Percentiles rank a stretch among this genome's conserved stretches.
phyloP scores from a whole-genome alignment of 2,888 invertebrate genomes.

The Podotricha telesiphe region DNA sequence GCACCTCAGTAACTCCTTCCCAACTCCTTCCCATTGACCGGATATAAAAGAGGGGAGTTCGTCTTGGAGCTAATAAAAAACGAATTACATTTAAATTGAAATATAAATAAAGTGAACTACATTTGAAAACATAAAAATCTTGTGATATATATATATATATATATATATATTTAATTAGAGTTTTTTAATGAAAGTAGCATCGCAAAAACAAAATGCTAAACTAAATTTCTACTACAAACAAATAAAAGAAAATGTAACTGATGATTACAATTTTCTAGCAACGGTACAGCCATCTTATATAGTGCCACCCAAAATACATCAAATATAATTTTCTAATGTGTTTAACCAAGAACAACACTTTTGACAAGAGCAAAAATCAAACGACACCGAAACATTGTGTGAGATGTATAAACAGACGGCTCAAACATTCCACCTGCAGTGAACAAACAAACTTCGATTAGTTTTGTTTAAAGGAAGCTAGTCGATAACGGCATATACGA shows the following conservation, averaged over 20 bases:
- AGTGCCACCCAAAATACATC: slow-evolving; percentile 8
- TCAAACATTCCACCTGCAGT: slow-evolving; percentile 11
- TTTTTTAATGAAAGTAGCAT: too few species aligned
- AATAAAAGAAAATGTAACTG: neutral
- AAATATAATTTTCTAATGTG: slow-evolving; percentile 17
- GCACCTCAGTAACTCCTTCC: too few species aligned
- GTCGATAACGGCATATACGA: neutral
- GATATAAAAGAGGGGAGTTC: too few species aligned
- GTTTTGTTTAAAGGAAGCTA: slow-evolving; percentile 1
- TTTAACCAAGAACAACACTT: slow-evolving; percentile 19
- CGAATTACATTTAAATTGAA: too few species aligned
- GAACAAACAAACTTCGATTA: slow-evolving; percentile 14
- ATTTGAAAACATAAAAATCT: too few species aligned
- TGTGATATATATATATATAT: too few species aligned
- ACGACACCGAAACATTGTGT: slow-evolving; percentile 18
- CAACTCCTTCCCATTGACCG: too few species aligned
- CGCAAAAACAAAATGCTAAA: too few species aligned
- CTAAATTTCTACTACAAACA: too few species aligned
- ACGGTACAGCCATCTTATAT: neutral
- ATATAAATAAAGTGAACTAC: too few species aligned
- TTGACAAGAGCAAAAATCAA: slow-evolving; percentile 19
- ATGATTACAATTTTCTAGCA: neutral
- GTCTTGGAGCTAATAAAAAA: too few species aligned
- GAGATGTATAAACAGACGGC: slow-evolving; percentile 14
- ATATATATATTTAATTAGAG: too few species aligned